Conservation (phyloP, 2,797 vertebrate genomes). For the Melanogrammus aeglefinus region DNA sequence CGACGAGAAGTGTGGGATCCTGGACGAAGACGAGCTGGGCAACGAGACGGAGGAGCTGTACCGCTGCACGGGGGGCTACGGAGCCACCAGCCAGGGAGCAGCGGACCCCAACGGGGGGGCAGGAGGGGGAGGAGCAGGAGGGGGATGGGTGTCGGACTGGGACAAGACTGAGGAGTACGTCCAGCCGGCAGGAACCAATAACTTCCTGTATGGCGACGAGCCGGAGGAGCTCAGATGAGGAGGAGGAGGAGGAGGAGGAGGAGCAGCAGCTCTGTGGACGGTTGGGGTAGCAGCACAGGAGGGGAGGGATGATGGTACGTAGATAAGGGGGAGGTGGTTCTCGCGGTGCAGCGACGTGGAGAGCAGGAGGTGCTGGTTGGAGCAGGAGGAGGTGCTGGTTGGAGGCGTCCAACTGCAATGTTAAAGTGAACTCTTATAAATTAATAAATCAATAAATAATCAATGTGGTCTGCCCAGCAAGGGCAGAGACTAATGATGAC, state of each 20-base stretch:
- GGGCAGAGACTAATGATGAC: no score
- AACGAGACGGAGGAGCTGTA: conserved; percentile 77
- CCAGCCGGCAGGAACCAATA: conserved; percentile 67
- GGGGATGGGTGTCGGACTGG: conserved; percentile 74
- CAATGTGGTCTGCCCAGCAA: no score
- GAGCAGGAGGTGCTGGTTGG: conserved; percentile 9
- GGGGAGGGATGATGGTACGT: background rate
- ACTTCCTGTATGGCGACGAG: conserved; percentile 62
- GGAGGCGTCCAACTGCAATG: no score
- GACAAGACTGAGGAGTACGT: conserved; percentile 76
- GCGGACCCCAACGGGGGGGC: conserved; percentile 63
- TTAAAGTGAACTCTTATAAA: no score
- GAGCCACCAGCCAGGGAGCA: conserved; percentile 62
- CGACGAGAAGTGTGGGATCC: conserved; percentile 85
- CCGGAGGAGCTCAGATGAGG: conserved; percentile 51
- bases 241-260: conserved; percentile 4
- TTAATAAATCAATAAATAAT: no score
- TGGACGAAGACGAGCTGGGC: conserved; percentile 74
- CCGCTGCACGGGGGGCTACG: conserved; percentile 59
- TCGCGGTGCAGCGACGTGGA: conserved; percentile 17
- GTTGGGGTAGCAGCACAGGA: conserved; percentile 19
- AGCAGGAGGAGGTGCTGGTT: conserved; percentile 22
- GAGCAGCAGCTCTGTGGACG: background rate
- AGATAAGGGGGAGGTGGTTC: conserved; percentile 26
- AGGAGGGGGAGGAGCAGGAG: conserved; percentile 32